phyloP scores from a whole-genome alignment of 1,140 invertebrate genomes.

The Melipona quadrifasciata region DNA sequence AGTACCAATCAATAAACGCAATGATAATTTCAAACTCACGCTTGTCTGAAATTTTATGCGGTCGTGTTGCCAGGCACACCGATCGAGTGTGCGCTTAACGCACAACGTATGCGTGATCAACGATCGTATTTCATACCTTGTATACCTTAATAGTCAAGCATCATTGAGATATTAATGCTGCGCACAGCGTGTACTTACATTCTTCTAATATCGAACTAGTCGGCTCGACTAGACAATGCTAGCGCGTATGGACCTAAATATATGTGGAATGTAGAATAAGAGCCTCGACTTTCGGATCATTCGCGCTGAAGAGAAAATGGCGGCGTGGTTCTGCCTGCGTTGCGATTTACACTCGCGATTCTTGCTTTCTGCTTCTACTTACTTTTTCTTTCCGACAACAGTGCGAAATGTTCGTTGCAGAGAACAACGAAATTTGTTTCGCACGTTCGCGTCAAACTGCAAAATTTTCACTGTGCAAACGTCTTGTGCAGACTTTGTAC shows the following conservation, averaged over 20 bases:
- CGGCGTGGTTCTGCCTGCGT: not conserved
- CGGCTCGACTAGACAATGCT: not conserved
- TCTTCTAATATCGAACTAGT: not conserved
- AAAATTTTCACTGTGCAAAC: not conserved
- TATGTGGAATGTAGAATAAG: not conserved
- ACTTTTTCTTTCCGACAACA: not conserved
- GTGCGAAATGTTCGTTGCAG: no score
- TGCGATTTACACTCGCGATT: constrained; percentile 45
- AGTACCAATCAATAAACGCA: not conserved
- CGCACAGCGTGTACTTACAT: not conserved
- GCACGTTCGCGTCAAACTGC: not conserved
- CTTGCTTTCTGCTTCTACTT: constrained; percentile 1
- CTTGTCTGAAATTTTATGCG: not conserved
- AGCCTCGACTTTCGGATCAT: not conserved
- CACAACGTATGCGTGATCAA: constrained; percentile 24
- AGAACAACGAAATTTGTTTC: no score
- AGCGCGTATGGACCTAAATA: not conserved
- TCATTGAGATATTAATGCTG: constrained; percentile 36
- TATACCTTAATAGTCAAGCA: constrained; percentile 19
- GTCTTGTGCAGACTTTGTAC: not conserved
- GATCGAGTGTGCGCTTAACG: not conserved
- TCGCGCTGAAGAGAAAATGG: not conserved
- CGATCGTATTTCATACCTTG: constrained; percentile 35
- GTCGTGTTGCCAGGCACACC: not conserved
- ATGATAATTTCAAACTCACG: constrained; percentile 5